Percentiles rank a stretch among this genome's conserved stretches.
Conservation (phyloP, 2,113 vertebrate genomes). For the Pleuronectes platessa region DNA sequence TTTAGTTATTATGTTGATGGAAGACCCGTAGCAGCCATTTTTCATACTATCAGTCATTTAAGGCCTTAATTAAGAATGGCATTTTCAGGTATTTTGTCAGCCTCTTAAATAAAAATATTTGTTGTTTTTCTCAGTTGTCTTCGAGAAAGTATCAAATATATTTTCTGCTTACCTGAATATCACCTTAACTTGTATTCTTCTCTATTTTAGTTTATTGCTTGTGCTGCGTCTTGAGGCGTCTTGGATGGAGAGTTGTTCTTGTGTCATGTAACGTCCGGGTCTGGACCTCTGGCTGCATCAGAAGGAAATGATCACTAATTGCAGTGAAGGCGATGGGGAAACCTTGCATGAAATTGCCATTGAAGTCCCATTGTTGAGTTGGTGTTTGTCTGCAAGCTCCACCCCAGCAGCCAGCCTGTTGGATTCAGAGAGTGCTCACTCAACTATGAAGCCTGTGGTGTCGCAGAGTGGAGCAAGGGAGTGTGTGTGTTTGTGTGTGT, state of each 20-base stretch:
- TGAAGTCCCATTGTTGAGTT: constrained; percentile 70
- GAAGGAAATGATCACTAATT: constrained; percentile 76
- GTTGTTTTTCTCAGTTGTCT: background rate
- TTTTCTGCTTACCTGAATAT: background rate
- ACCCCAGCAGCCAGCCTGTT: constrained; percentile 41
- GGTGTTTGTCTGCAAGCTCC: constrained; percentile 26
- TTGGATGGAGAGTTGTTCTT: background rate
- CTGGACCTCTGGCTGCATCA: constrained; percentile 31
- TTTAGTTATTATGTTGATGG: too few relatives aligned
- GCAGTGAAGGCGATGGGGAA: constrained; percentile 73
- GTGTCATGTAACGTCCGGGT: background rate
- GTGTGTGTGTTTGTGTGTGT: constrained; percentile 9
- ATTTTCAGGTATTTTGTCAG: too few relatives aligned
- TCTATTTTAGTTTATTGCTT: background rate
- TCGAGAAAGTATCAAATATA: background rate
- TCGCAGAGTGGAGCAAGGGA: constrained; percentile 13
- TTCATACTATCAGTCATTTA: background rate
- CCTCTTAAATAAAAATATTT: background rate
- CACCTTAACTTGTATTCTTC: background rate
- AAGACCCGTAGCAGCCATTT: too few relatives aligned
- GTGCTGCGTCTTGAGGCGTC: background rate
- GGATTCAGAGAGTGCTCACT: constrained; percentile 58
- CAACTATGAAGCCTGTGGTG: constrained; percentile 41
- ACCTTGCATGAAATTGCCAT: constrained; percentile 84
- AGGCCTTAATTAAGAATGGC: background rate